Evolutionary conservation across 2,888 invertebrate genomes (phyloP).

Genomic region (Metopia argyrocephala): DNA sequence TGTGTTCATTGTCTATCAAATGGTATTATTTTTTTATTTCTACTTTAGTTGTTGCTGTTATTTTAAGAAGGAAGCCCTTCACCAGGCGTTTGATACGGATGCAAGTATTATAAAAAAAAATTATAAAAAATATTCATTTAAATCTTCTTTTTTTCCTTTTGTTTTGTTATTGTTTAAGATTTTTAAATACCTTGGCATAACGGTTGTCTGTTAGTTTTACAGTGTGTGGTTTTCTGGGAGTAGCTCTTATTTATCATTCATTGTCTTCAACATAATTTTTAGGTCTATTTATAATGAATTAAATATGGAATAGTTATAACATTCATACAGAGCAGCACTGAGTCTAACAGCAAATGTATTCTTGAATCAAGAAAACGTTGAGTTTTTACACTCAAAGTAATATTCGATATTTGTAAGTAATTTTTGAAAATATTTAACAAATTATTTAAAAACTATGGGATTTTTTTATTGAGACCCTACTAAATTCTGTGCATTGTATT

Average conservation of each 20-base stretch:
- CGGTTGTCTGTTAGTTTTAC: conserved; percentile 44
- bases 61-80: conserved; percentile 64
- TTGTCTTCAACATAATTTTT: conserved; percentile 2
- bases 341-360: not conserved
- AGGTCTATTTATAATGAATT: conserved; percentile 27
- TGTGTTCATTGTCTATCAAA: conserved; percentile 36
- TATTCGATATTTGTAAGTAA: not conserved
- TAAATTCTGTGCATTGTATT: too few species aligned
- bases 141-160: not conserved
- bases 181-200: conserved; percentile 43
- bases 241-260: conserved; percentile 45
- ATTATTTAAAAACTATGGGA: not conserved
- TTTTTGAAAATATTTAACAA: not conserved
- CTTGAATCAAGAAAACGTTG: not conserved
- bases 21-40: conserved; percentile 12
- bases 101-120: not conserved
- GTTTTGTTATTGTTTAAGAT: too few species aligned
- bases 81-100: conserved; percentile 37
- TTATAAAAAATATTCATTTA: not conserved
- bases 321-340: not conserved
- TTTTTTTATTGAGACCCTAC: too few species aligned
- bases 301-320: not conserved
- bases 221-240: conserved; percentile 51
- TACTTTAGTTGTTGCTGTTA: not conserved
- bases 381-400: not conserved